Evolutionary conservation across 2,797 vertebrate genomes (phyloP), one percentile per base, ranked within the genome.

Genomic region (Arctocebus calabarensis): DNA sequence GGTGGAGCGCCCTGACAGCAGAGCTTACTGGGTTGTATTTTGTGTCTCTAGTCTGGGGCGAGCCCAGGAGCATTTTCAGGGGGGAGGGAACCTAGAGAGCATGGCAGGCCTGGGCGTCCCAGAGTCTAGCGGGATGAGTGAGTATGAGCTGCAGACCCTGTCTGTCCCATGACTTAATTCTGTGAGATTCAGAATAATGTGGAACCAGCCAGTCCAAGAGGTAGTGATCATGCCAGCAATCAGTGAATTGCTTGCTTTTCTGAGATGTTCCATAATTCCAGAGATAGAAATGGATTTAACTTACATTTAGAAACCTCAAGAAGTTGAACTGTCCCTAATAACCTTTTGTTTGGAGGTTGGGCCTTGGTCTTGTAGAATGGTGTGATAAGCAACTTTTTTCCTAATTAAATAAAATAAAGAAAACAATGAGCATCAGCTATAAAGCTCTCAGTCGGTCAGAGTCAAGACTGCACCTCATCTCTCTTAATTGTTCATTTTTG

Each of bases 381-480:
- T 61, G 34, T 79, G 66, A 70, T 92, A 75, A 64, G 52, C 70
- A 62, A 34, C 29, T 64, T 64, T 64, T 27, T 70, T 57, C 52
- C 29, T 64, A 48, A 64, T 55, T 57, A 86, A 82, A 81, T 94
- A 62, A 90, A 95, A 71, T 43, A 14, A 34, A 70, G 55, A 82
- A 64, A 91, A 95, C 70, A 68, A 62, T 40, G 22, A 86, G 84
- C 97, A 90, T 91, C 89, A 87, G 74, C 82, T 90, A n/a, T 75
- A 84, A 96, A 52, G 37, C 32, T 55, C 61, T 83, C 88, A 73
- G 19, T 96, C 73, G 45, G 34, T 86, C 77, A 77, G 94, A 94
- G 90, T 87, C 57, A 1, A 19, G 19, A 16, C 9, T 37, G 57
- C 85, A 96, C 92, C 70, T 87, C 74, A 20, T 1, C 23, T 92